Evolutionary conservation across 2,888 invertebrate genomes (phyloP), one percentile per base, ranked within the genome.

Genomic region (Perizoma flavofasciatum): DNA sequence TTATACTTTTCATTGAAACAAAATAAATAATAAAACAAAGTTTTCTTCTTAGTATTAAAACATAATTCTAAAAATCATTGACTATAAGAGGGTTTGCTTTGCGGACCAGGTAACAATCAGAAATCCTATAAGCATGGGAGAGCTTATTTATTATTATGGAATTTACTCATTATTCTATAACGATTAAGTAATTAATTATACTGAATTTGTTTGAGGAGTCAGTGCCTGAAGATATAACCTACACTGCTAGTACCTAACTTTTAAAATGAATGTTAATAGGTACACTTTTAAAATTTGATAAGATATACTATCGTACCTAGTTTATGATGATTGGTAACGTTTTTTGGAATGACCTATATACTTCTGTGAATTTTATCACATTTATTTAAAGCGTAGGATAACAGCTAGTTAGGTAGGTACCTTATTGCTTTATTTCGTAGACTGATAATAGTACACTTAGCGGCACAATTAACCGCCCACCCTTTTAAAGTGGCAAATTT

Each of bases 11-110:
- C 82, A 86, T 87, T 85, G 85, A 89, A 91, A 92, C 90, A 91
- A 91, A 91, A 85, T 89, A 90, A 90, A 92, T 61, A 61, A 91
- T 89, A 90, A 92, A 92, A 91, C 90, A 91, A 89, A 83, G 87
- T 86, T 84, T 85, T 87, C 84, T 85, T 79, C 85, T 89, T 88
- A 89, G 82, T 82, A 85, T 83, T 89, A 86, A 73, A 84, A 84
- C 78, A 85, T 89, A 89, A 83, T 76, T 77, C 89, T 90, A 92
- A 85, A 85, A 87, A 85, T 82, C 82, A 88, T 88, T 91, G 91
- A 92, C 91, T 92, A 89, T 83, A 81, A 81, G 80, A 87, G 83
- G 81, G 78, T 86, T 66, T 85, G 85, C 86, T 81, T 82, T 78
- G 79, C 81, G 82, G 82, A 82, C 83, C 85, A 88, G 91, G 91